phyloP scores from a whole-genome alignment of 1,140 invertebrate genomes.

The Drosophila chauvacae region DNA sequence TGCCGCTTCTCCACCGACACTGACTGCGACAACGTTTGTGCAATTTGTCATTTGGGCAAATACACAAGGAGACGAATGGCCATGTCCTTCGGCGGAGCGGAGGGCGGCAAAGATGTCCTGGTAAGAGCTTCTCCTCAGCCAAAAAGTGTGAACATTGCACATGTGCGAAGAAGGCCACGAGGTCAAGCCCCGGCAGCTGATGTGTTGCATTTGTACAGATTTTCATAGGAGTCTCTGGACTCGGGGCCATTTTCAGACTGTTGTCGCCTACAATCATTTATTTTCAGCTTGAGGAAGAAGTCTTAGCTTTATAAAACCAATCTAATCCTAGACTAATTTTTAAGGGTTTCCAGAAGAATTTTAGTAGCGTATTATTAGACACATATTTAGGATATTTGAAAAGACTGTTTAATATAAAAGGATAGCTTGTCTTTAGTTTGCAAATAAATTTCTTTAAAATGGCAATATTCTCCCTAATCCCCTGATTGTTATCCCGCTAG shows the following conservation, averaged over 20 bases:
- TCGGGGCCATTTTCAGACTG: slow-evolving; percentile 26
- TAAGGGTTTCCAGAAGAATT: too few species aligned
- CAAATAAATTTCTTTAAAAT: background rate
- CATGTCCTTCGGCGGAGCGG: slow-evolving; percentile 33
- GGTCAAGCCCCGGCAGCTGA: slow-evolving; percentile 33
- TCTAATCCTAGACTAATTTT: too few species aligned
- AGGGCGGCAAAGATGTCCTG: slow-evolving; percentile 6
- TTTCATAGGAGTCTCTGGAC: slow-evolving; percentile 26
- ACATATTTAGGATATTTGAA: too few species aligned
- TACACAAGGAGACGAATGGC: slow-evolving; percentile 71
- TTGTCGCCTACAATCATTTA: slow-evolving; percentile 23
- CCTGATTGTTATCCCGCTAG: background rate
- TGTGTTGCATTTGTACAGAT: slow-evolving; percentile 58
- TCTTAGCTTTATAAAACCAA: background rate
- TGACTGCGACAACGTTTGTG: slow-evolving; percentile 55
- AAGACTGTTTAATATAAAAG: too few species aligned
- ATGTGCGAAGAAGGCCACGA: slow-evolving; percentile 30
- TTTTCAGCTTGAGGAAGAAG: background rate
- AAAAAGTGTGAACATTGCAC: slow-evolving; percentile 53
- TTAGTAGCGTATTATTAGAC: too few species aligned
- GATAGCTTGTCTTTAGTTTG: too few species aligned
- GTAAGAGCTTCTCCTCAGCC: slow-evolving; percentile 1
- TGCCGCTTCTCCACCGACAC: background rate
- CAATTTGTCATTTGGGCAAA: slow-evolving; percentile 81
- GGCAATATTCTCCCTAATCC: background rate